Percentiles rank a stretch among this genome's conserved stretches.
phyloP scores from a whole-genome alignment of 2,797 vertebrate species.

The Dromococcyx pavoninus region DNA sequence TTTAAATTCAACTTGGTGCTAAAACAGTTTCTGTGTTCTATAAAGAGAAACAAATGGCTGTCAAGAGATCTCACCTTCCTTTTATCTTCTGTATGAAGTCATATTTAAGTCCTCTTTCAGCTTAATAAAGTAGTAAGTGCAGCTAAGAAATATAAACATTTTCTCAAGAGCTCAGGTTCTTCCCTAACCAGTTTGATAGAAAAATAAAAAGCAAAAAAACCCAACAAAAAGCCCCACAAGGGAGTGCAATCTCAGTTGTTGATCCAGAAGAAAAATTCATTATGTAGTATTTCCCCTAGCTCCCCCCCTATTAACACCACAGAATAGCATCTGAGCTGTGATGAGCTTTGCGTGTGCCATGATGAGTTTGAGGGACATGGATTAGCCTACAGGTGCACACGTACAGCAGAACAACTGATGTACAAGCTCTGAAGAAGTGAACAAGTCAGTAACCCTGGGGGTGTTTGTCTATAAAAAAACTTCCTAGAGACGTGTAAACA shows the following conservation, averaged over 20 bases:
- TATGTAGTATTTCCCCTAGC: background rate
- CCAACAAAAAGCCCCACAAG: background rate
- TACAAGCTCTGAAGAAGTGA: slow-evolving; percentile 3
- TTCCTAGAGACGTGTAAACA: slow-evolving; percentile 63
- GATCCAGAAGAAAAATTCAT: background rate
- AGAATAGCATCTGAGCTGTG: background rate
- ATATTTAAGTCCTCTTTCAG: background rate
- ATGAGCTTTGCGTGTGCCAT: background rate
- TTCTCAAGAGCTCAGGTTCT: background rate
- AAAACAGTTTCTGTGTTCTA: background rate
- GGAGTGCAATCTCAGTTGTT: background rate
- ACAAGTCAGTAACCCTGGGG: slow-evolving; percentile 52
- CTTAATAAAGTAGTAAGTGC: background rate
- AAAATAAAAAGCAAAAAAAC: background rate
- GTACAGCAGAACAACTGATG: background rate
- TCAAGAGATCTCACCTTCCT: background rate
- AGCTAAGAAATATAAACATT: background rate
- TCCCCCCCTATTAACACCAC: background rate
- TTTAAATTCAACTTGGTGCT: background rate
- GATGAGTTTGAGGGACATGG: background rate
- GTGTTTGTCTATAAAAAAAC: slow-evolving; percentile 67
- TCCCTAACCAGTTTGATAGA: background rate
- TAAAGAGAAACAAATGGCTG: background rate
- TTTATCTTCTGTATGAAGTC: background rate
- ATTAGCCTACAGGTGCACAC: background rate